Evolutionary conservation across 2,113 vertebrate genomes (phyloP).

Genomic region (Microcebus tavaratra): DNA sequence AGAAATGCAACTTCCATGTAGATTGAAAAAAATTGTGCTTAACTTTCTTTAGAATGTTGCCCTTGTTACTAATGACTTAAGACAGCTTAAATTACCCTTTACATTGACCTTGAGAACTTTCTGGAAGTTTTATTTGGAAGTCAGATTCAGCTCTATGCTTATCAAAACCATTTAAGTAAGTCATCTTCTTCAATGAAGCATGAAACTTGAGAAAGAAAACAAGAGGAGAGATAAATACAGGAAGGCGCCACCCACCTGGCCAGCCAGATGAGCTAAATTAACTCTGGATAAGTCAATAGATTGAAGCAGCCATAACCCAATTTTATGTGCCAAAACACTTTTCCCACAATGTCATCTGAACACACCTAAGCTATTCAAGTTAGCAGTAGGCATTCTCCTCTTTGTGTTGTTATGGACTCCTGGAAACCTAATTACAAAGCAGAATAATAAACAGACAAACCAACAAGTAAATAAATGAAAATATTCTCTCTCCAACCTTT

Average conservation of each 20-base stretch:
- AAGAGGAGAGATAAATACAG: not conserved
- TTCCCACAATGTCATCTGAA: not conserved
- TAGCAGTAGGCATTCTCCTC: not conserved
- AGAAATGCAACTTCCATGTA: not conserved
- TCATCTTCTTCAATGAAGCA: constrained; percentile 37
- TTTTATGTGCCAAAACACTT: constrained; percentile 45
- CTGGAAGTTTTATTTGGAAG: constrained; percentile 22
- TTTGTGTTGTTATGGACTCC: not conserved
- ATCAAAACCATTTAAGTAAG: constrained; percentile 54
- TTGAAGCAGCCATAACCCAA: constrained; percentile 1
- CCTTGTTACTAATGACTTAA: constrained; percentile 36
- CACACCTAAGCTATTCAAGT: constrained; percentile 9
- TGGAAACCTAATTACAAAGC: not conserved
- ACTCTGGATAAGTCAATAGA: constrained; percentile 54
- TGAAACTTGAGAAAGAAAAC: constrained; percentile 53
- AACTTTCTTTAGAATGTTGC: not conserved
- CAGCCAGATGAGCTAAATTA: constrained; percentile 51
- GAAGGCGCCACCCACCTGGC: not conserved
- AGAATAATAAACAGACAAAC: not conserved
- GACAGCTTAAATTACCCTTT: constrained; percentile 35
- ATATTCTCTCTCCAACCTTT: not conserved
- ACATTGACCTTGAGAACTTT: constrained; percentile 50
- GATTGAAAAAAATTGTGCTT: not conserved
- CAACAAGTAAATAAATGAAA: constrained; percentile 1
- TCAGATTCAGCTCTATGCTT: not conserved